Evolutionary conservation across 2,888 invertebrate species (phyloP).

Genomic region (Cecidostiba fungosa): DNA sequence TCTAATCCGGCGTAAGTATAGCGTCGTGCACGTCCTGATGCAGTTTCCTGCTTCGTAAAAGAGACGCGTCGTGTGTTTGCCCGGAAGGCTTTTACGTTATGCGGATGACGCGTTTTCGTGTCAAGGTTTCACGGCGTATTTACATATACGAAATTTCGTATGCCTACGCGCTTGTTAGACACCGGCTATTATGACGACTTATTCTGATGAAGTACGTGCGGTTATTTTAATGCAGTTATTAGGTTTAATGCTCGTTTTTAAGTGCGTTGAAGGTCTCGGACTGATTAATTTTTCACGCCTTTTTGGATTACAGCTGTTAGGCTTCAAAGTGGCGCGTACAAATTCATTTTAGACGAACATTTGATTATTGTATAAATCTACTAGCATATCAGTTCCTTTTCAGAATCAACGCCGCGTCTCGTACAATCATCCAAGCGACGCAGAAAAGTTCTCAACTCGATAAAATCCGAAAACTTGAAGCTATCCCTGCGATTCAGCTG

Average conservation of each 20-base stretch:
- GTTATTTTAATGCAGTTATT: too few relatives aligned
- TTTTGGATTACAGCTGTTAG: too few relatives aligned
- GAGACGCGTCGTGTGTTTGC: neutral
- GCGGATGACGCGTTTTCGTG: neutral
- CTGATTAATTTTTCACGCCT: too few relatives aligned
- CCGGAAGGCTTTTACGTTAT: conserved; percentile 6
- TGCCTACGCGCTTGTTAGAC: too few relatives aligned
- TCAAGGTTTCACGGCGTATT: neutral
- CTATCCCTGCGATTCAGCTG: neutral
- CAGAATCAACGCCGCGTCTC: too few relatives aligned
- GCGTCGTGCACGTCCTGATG: neutral
- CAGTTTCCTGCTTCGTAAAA: conserved; percentile 38
- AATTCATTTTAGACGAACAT: too few relatives aligned
- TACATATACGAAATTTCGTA: neutral
- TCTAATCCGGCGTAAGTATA: conserved; percentile 28
- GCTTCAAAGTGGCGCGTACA: too few relatives aligned
- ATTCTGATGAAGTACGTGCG: too few relatives aligned
- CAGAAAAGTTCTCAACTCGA: neutral
- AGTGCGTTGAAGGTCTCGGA: too few relatives aligned
- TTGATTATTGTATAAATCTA: neutral
- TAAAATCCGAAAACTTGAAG: neutral
- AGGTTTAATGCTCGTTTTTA: too few relatives aligned
- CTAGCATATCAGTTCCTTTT: neutral
- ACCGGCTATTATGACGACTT: too few relatives aligned
- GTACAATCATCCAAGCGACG: too few relatives aligned